Base-by-base conservation (phyloP, 1,140 invertebrate species). In the Nylanderia fulva region DNA sequence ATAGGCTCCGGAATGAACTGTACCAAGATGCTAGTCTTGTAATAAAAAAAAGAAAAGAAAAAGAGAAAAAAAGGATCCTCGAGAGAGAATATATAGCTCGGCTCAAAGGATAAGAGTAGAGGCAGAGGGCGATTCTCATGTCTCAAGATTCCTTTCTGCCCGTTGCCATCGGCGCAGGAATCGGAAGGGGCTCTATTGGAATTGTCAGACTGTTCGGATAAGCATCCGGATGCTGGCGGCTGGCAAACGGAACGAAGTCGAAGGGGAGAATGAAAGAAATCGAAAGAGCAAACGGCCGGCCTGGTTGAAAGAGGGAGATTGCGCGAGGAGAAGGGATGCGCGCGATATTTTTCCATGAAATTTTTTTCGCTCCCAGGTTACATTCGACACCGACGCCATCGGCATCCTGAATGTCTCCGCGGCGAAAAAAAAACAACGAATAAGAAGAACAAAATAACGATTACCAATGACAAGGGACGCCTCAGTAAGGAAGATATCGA, bases 401-500 rank as follows among this genome's bases (percentile, higher is more conserved):
- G 96, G 96, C 36, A 96, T 97, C 71, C 94, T 97, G 4, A 92
- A 92, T 82, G 96, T 96, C 18, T 95, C 96, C 15, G 95, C 95
- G 2, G 94, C 94, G 79, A 95, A 94, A 79, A 94, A 79, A 94
- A 88, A 84, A 95, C 94, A 60, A 95, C 93, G 9, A 93, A 94
- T 5, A 96, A 96, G 76, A 95, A 95, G 0, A 96, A 97, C 90
- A 96, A 98, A 90, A 98, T 98, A 90, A 97, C 96, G 69, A 98
- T 98, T 86, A 97, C 96, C 76, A 98, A 98, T 93, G 97, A 98
- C 93, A 98, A 97, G 93, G 96, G 97, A 54, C 95, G 97, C 66
- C 93, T 98, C 6, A 96, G 95, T 27, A 97, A 97, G 90, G 96
- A 97, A 60, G 97, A 98, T 86, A 98, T 98, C 90, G 97, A 98